A percentile compares a stretch with the other conserved stretches of the same genome.
These are phyloP conservation scores for Scaptomyza flava DNA, from an alignment of 2,888 invertebrate genomes.

Conservation along the genomic window DNA sequence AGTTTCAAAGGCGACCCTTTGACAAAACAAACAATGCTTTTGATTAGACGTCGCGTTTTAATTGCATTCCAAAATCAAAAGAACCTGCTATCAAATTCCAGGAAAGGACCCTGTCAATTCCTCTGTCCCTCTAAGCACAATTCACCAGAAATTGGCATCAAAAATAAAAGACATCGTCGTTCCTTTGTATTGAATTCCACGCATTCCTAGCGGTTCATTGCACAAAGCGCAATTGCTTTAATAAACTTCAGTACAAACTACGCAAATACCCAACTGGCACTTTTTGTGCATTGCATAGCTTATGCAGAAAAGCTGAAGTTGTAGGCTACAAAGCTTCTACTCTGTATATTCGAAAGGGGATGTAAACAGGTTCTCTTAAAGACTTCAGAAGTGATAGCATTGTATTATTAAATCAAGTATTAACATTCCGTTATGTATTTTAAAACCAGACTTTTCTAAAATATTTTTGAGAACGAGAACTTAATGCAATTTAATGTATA, in stretches of 20 bases:
- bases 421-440: too few species aligned
- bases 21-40: slow-evolving; percentile 13
- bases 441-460: too few species aligned
- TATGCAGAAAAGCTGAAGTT: too few species aligned
- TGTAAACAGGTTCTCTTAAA: too few species aligned
- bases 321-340: too few species aligned
- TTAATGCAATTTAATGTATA: too few species aligned
- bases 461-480: too few species aligned
- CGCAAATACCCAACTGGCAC: background rate
- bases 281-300: background rate
- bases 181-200: slow-evolving; percentile 13
- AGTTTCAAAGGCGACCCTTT: background rate
- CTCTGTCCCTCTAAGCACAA: background rate
- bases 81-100: background rate
- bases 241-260: background rate
- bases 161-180: slow-evolving; percentile 3
- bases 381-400: too few species aligned
- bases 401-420: too few species aligned
- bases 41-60: slow-evolving; percentile 5
- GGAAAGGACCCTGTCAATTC: background rate
- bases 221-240: background rate
- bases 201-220: slow-evolving; percentile 10
- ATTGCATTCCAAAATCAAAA: slow-evolving; percentile 31
- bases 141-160: background rate
- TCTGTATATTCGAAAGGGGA: background rate